phyloP scores from a whole-genome alignment of 2,113 vertebrate species.

The Dasypus novemcinctus region DNA sequence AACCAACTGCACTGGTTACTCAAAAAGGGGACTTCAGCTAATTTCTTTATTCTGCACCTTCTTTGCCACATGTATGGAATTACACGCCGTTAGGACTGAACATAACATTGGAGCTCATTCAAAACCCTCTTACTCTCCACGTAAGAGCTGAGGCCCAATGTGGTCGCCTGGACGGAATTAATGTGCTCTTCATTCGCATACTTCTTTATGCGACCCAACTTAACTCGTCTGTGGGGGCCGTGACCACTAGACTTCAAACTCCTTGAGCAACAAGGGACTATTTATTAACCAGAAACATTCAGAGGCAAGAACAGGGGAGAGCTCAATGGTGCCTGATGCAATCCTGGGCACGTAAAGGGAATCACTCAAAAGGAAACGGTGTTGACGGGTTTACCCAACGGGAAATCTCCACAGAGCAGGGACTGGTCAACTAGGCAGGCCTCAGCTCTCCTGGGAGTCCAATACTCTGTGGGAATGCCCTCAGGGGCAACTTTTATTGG shows the following conservation, averaged over 20 bases:
- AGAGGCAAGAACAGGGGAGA: background rate
- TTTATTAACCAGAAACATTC: background rate
- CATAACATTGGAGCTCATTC: background rate
- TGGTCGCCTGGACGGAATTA: background rate
- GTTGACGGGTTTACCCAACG: fast-evolving
- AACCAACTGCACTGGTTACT: background rate
- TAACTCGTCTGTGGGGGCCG: background rate
- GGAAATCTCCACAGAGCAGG: background rate
- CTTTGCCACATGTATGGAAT: background rate
- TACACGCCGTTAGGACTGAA: background rate
- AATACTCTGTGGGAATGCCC: background rate
- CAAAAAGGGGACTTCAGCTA: background rate
- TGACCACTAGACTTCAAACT: background rate
- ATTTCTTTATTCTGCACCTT: background rate
- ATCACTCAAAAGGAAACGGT: background rate
- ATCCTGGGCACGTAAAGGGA: background rate
- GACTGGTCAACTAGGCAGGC: background rate
- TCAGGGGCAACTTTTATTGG: background rate
- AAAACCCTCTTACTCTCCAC: background rate
- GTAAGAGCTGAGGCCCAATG: background rate
- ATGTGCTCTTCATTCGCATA: background rate
- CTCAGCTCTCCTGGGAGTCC: background rate
- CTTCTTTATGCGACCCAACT: background rate
- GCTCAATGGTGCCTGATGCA: background rate
- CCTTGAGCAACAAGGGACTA: background rate